Percentiles rank a stretch among this genome's conserved stretches.
phyloP scores from a whole-genome alignment of 2,113 vertebrate species.

The Aleadryas rufinucha region DNA sequence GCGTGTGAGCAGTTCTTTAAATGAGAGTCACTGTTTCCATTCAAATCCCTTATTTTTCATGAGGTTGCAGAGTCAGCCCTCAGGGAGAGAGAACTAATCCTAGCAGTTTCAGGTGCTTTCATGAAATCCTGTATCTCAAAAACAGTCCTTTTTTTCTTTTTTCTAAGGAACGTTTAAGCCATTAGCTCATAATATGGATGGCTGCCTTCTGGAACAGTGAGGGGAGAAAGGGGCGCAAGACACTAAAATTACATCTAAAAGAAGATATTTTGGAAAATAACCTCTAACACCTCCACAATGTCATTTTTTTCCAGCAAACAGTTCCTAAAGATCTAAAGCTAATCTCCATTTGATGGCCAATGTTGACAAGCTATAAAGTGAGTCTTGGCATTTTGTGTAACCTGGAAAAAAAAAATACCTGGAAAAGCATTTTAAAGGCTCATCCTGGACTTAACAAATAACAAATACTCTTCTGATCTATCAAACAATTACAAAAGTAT shows the following conservation, averaged over 20 bases:
- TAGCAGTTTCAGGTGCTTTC: constrained; percentile 27
- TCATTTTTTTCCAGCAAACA: constrained; percentile 26
- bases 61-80: constrained; percentile 24
- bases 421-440: constrained; percentile 17
- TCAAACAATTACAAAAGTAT: background rate
- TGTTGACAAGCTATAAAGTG: constrained; percentile 44
- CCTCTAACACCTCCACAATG: constrained; percentile 18
- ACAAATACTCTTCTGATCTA: background rate
- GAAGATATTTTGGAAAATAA: constrained; percentile 57
- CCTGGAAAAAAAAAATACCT: constrained; percentile 25
- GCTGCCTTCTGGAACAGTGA: constrained; percentile 32
- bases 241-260: constrained; percentile 21
- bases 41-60: constrained; percentile 11
- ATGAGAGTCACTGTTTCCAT: constrained; percentile 25
- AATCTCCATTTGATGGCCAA: constrained; percentile 37
- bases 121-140: constrained; percentile 14
- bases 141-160: background rate
- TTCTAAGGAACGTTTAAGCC: constrained; percentile 1
- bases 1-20: background rate
- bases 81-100: background rate
- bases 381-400: constrained; percentile 2
- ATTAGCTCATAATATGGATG: constrained; percentile 54
- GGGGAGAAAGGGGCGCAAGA: background rate
- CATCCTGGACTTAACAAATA: constrained; percentile 2
- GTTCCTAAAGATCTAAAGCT: constrained; percentile 29